Base-by-base conservation (phyloP, 2,888 invertebrate species). In the Cecidostiba fungosa region DNA sequence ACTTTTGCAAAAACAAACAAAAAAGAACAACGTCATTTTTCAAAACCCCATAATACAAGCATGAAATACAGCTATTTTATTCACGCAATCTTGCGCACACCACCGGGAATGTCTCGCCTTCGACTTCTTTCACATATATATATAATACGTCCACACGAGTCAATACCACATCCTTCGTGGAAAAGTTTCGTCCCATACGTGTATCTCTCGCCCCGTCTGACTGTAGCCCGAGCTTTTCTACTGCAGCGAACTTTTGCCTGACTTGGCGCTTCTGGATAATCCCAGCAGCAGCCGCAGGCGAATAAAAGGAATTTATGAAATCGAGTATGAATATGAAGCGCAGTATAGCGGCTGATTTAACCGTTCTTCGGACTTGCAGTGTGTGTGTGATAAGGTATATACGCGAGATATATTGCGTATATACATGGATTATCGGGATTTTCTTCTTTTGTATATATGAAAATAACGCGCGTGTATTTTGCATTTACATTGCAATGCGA, bases 281-380 rank as follows among this genome's bases (percentile, higher is more conserved):
- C 72, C 39, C 39, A 12, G n/a, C 16, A 32, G 39, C 39, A n/a
- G 29, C 26, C 66, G 66, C 29, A 8, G 39, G n/a, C 19, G 72
- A 36, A 39, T 72, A 72, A 72, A 23, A n/a, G 43, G 39, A 72
- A 72, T 72, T 72, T 72, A 72, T 72, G 43, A 39, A 72, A 72
- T 72, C 72, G 72, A 23, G 12, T 72, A 43, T 39, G 39, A 74
- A 43, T 47, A 23, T n/a, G 47, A 47, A 10, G 50, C 74, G 73
- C 26, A 23, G n/a, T n/a, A n/a, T n/a, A n/a, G 62, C 3, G 62
- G 26, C 23, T 66, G 62, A 66, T 66, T 66, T 66, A 66, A 50
- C 29, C 29, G 6, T 74, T 50, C 74, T 50, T 47, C 26, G 26
- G 39, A 23, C 73, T 23, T 26, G 39, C 74, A n/a, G n/a, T 23